Evolutionary conservation across 2,113 vertebrate species (phyloP), one percentile per base, ranked within the genome.

Genomic region (Anolis sagrei): DNA sequence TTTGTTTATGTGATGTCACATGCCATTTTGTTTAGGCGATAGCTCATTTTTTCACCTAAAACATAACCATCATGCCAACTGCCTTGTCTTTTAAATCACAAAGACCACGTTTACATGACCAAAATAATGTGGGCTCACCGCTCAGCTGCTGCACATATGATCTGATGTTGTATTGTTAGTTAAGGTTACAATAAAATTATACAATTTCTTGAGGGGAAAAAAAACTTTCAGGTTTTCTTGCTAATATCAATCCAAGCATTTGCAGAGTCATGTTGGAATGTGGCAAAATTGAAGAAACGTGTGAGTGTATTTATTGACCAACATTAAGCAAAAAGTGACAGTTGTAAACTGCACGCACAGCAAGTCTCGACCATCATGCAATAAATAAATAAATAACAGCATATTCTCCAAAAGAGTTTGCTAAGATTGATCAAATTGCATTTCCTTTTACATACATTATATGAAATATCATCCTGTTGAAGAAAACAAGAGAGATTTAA

Each of bases 381-480:
- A 76, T 66, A 84, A 16, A 14, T n/a, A 84, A 66, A 76, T 76
- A 16, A 58, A 44, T 62, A 75, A 74, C 36, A 83, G 13, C 14
- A 82, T 27, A 74, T 25, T 34, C 34, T 78, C 48, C 62, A 69
- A 69, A 61, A 79, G 54, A 73, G 11, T 54, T 73, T 62, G 74
- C 36, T 86, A 74, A 64, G 29, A 5, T 39, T 73, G 48, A 44
- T 72, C 27, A 44, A 27, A 75, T 29, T 72, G 49, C 19, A 27
- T 23, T 19, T 23, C 32, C 39, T 69, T 70, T 79, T 73, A 90
- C 84, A 85, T 91, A 88, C 84, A 86, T 82, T 83, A 90, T 49
- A 88, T 7, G 81, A 58, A 39, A 77, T 58, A 79, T 77, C 86
- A 72, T 86, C 88, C 85, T 89, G 85, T 86, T 48, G 88, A 87